Evolutionary conservation across 2,797 vertebrate species (phyloP), one percentile per base, ranked within the genome.

Genomic region (Trematomus bernacchii): DNA sequence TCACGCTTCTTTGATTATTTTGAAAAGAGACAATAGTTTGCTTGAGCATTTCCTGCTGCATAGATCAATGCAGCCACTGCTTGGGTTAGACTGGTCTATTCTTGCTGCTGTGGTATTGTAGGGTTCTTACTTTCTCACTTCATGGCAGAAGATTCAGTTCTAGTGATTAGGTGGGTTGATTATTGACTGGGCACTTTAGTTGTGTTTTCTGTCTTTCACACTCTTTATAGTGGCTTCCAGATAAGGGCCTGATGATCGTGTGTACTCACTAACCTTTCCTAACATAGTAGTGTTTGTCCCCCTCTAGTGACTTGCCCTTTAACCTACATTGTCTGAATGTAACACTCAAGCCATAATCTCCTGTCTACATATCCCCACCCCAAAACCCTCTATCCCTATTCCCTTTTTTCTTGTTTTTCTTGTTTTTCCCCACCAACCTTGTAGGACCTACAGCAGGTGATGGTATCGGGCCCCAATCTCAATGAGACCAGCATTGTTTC

Each of bases 401-500:
- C 43, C 67, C 33, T 37, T 64, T 71, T 11, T 61, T 59, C 44
- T 47, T 73, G 11, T 66, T 61, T 1, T 67, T 46, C 4, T 13
- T 63, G 9, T 44, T 68, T 60, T 14, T 8, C 33, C 19, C 14
- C 18, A 18, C 63, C 18, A 18, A 33, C 57, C 92, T 61, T 78
- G 4, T 85, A 99, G 97, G 97, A 99, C 89, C 93, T 99, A 63
- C 98, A 98, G 93, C 98, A 99, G 91, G 97, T 99, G 90, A 99
- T 99, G 98, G 98, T 98, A 51, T 99, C 98, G 0, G 98, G 97
- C 61, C 98, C 97, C 72, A 98, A 99, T 89, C 96, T 99, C 58
- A 99, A 99, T 0, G 98, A 99, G 93, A 99, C 97, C 51, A 99
- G 96, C 93, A 97, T 99, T 0, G 98, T 99, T 18, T 99, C 98